Percentiles rank a stretch among this genome's conserved stretches.
Conservation (phyloP, 1,140 invertebrate genomes). For the Zaprionus vittiger region DNA sequence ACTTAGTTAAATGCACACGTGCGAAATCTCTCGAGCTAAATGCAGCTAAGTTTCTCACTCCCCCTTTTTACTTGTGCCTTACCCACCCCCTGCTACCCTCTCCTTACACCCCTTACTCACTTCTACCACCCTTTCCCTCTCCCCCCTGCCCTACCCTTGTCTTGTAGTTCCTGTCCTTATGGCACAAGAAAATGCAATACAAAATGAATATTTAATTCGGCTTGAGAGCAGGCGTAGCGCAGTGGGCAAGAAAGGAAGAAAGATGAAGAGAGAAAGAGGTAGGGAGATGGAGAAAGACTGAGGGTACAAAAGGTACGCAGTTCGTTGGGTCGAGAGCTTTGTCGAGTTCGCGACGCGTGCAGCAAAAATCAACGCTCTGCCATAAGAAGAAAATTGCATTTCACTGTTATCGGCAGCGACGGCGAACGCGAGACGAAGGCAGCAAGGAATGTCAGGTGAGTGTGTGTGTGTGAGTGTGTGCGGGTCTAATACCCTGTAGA, state of each 20-base stretch:
- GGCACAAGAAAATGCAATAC: conserved; percentile 71
- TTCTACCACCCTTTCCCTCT: neutral
- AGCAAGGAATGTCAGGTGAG: conserved; percentile 39
- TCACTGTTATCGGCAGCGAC: conserved; percentile 60
- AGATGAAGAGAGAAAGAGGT: neutral
- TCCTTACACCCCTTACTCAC: neutral
- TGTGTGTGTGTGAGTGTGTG: conserved; percentile 11
- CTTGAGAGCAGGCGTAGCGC: conserved; percentile 25
- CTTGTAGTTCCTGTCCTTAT: conserved; percentile 15
- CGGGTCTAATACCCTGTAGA: neutral
- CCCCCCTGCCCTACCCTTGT: neutral
- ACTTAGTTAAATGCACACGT: conserved; percentile 77
- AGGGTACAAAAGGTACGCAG: neutral
- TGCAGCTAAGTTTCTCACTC: conserved; percentile 52
- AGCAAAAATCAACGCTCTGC: conserved; percentile 71
- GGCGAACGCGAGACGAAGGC: neutral
- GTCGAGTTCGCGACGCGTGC: conserved; percentile 47
- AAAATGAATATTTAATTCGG: conserved; percentile 77
- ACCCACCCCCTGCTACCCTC: neutral
- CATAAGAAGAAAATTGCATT: conserved; percentile 77
- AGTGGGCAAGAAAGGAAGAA: neutral
- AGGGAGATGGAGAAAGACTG: neutral
- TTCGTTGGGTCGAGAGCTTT: conserved; percentile 11
- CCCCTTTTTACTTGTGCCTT: neutral
- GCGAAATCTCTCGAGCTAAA: conserved; percentile 78